Evolutionary conservation across 92 coral and sea anemone species (phyloP), one percentile per base, ranked within the genome.

Genomic region (Porites cylindrica): DNA sequence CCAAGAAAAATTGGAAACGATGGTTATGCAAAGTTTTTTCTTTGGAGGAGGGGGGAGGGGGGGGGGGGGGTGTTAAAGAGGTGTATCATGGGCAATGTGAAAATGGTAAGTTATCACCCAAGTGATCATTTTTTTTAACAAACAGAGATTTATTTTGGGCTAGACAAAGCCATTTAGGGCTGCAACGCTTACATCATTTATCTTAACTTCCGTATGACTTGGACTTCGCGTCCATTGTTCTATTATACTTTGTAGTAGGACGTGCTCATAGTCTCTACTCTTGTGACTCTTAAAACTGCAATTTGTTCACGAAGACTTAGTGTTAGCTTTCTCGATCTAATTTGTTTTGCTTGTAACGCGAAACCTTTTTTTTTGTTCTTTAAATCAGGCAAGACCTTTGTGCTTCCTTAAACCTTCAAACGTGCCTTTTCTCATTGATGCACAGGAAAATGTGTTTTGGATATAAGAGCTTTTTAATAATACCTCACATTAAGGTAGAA

Each of bases 121-220:
- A 70, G 51, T 82, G 1, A 9, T 26, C 38, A 38, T 59, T 50
- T 38, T 17, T 32, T 24, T 38, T 56, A 56, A 56, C 11, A 54
- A 54, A 56, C 3, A 56, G 61, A 10, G 82, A 38, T 63, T 77
- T 73, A 83, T 83, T 80, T 83, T 8, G 29, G 87, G 74, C 87
- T 83, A 83, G 87, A 83, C 87, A 73, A 19, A 20, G 50, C 87
- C 75, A 74, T 61, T 62, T 73, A 51, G 74, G 75, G 73, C 50
- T 17, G 3, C 24, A 9, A 52, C 10, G 67, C 76, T 69, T 52
- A 32, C 53, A 68, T 82, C 71, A n/a, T 59, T 47, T 32, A 4
- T 16, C 11, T 10, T 51, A 24, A 80, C 24, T 51, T 69, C 32
- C 18, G 26, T n/a, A 24, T 58, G 54, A 20, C 53, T 75, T 19